A percentile compares a stretch with the other conserved stretches of the same genome.
Conservation (phyloP, 1,140 invertebrate species). For the honey bee (Apis mellifera) region Amel_HAv3.1 CM009935.2:11161501-11162000, state of each 20-base stretch:
- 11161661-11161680: neutral
- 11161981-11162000: no score
- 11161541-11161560: neutral
- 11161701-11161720: no score
- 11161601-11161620: neutral
- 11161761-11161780: neutral
- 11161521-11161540: neutral
- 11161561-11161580: no score
- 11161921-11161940: neutral
- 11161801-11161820: neutral
- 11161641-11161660: neutral
- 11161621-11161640: neutral
- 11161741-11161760: neutral
- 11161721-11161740: neutral
- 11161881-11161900: neutral
- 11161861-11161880: neutral
- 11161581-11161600: no score
- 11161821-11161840: constrained; percentile 32
- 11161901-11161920: neutral
- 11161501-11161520: neutral
- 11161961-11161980: neutral
- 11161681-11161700: neutral
- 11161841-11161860: neutral
- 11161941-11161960: no score
- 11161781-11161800: neutral